Percentiles rank a stretch among this genome's conserved stretches.
Evolutionary conservation across 1,140 invertebrate genomes (phyloP).

Genomic region (Drosophila saltans): DNA sequence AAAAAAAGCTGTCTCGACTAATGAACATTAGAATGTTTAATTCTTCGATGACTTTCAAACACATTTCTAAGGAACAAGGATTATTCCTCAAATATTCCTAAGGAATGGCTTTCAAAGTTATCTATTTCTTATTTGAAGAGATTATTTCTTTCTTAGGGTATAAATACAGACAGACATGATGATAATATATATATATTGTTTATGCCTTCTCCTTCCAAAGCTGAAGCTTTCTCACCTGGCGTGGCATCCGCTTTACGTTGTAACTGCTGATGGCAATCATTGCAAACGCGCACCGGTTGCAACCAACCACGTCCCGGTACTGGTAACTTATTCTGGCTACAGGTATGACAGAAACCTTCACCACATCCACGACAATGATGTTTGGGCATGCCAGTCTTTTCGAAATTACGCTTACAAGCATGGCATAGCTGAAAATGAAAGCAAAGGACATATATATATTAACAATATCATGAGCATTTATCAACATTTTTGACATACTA

Average conservation of each 20-base stretch:
- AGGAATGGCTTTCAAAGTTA: no score
- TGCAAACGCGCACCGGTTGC: constrained; percentile 88
- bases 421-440: constrained; percentile 85
- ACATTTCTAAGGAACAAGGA: no score
- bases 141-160: no score
- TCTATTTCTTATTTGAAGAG: no score
- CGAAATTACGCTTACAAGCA: constrained; percentile 86
- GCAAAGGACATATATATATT: constrained; percentile 13
- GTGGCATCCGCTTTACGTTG: constrained; percentile 62
- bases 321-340: constrained; percentile 86
- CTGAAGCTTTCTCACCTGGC: constrained; percentile 56
- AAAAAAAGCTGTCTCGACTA: no score
- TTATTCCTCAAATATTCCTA: no score
- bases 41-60: no score
- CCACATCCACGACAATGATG: constrained; percentile 93
- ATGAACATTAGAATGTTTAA: no score
- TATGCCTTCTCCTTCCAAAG: no score
- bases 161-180: no score
- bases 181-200: no score
- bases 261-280: constrained; percentile 85
- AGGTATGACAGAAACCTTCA: constrained; percentile 88
- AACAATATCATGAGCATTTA: neutral
- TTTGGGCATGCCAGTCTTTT: constrained; percentile 84
- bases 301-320: constrained; percentile 88
- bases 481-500: constrained; percentile 79